Conservation (phyloP, 2,888 invertebrate species). For the Scaptomyza cyrtandrae region DNA sequence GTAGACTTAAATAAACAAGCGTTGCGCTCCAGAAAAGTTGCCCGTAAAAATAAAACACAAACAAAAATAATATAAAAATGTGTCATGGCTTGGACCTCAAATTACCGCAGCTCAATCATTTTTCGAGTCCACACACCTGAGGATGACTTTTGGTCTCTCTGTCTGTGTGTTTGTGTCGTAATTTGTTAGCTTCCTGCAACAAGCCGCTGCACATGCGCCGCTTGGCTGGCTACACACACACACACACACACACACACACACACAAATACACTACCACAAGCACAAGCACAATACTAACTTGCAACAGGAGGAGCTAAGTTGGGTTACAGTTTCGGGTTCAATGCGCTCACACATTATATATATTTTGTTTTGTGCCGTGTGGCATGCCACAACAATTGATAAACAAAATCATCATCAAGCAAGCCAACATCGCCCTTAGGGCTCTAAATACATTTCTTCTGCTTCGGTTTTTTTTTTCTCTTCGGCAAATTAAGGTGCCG, state of each 20-base stretch:
- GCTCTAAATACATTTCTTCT: constrained; percentile 17
- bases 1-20: constrained; percentile 11
- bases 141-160: constrained; percentile 27
- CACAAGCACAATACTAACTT: constrained; percentile 12
- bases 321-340: constrained; percentile 68
- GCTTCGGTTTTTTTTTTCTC: neutral
- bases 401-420: constrained; percentile 62
- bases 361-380: constrained; percentile 17
- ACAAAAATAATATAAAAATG: constrained; percentile 56
- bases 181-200: constrained; percentile 79
- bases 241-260: constrained; percentile 35
- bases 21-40: constrained; percentile 70
- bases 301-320: constrained; percentile 55
- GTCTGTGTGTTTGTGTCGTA: constrained; percentile 52
- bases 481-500: constrained; percentile 71
- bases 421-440: constrained; percentile 37
- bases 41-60: constrained; percentile 11
- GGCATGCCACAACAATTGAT: constrained; percentile 63
- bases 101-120: constrained; percentile 66
- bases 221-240: constrained; percentile 69
- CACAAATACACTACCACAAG: constrained; percentile 38
- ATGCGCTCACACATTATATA: constrained; percentile 55
- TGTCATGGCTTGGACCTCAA: constrained; percentile 77
- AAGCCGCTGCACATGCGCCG: constrained; percentile 77
- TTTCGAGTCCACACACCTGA: constrained; percentile 51